Conservation (phyloP, 2,113 vertebrate genomes). For the Caloenas nicobarica region DNA sequence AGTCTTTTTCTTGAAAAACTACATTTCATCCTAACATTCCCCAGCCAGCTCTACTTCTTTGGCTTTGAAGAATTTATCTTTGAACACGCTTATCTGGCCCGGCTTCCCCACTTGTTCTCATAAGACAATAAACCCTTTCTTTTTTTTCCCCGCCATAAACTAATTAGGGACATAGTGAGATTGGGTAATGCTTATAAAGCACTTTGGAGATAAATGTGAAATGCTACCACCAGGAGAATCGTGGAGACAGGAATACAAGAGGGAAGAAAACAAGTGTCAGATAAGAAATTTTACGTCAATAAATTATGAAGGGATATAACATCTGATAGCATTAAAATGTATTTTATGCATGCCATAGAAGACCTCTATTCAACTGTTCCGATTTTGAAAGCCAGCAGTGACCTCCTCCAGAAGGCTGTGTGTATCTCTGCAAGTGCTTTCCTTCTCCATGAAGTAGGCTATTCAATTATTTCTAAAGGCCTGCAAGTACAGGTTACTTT, state of each 20-base stretch:
- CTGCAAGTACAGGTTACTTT: not conserved
- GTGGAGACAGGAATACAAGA: not conserved
- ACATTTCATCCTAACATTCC: not conserved
- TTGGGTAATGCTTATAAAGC: not conserved
- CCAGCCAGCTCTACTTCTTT: not conserved
- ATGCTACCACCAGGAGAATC: not conserved
- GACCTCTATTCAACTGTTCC: not conserved
- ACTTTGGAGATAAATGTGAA: not conserved
- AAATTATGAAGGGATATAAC: not conserved
- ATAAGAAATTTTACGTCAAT: not conserved
- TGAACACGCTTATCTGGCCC: not conserved
- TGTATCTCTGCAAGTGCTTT: not conserved
- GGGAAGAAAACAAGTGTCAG: not conserved
- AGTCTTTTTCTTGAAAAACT: not conserved
- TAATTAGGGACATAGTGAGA: not conserved
- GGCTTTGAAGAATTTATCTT: not conserved
- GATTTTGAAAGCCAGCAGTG: not conserved
- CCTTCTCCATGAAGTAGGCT: not conserved
- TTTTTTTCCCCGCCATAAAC: not conserved
- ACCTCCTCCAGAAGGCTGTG: not conserved
- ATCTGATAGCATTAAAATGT: not conserved
- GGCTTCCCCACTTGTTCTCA: not conserved
- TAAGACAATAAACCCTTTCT: not conserved
- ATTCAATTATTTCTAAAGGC: not conserved
- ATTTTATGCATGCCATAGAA: not conserved